Conservation (phyloP, 1,140 invertebrate genomes). For the Tigriopus japonicus region DNA sequence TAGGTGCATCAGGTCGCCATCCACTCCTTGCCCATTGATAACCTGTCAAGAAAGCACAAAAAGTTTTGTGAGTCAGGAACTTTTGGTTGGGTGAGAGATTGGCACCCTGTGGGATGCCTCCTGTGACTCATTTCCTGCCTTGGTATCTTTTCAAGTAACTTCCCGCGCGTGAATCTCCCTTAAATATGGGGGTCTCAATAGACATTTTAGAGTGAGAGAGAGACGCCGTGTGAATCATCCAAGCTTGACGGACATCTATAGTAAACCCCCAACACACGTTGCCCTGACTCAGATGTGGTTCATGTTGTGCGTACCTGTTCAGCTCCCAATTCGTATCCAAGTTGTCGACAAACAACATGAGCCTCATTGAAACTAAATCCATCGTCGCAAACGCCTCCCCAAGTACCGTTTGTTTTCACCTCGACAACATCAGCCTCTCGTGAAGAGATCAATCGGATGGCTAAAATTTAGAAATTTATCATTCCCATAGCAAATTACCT, state of each 20-base stretch:
- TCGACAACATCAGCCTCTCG: constrained; percentile 4
- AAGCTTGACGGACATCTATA: not conserved
- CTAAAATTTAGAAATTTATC: too few species aligned
- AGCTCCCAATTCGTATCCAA: constrained; percentile 15
- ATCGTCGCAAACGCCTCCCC: constrained; percentile 18
- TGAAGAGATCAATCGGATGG: not conserved
- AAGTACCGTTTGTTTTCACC: constrained; percentile 11
- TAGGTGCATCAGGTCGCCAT: constrained; percentile 34
- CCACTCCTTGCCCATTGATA: constrained; percentile 19
- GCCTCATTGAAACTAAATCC: constrained; percentile 16
- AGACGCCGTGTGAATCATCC: too few species aligned
- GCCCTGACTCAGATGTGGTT: not conserved
- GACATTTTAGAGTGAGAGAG: too few species aligned
- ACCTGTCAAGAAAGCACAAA: not conserved
- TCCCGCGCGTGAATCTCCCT: too few species aligned
- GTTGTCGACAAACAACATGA: constrained; percentile 16
- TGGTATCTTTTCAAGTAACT: too few species aligned
- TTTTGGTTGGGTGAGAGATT: too few species aligned
- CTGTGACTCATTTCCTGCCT: too few species aligned
- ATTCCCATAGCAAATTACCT: too few species aligned
- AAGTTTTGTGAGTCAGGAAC: too few species aligned
- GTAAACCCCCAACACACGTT: not conserved
- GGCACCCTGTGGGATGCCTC: too few species aligned
- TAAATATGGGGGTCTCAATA: too few species aligned
- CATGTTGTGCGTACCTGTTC: not conserved